Conservation (phyloP, 1,140 invertebrate species). For the Ylistrum balloti region DNA sequence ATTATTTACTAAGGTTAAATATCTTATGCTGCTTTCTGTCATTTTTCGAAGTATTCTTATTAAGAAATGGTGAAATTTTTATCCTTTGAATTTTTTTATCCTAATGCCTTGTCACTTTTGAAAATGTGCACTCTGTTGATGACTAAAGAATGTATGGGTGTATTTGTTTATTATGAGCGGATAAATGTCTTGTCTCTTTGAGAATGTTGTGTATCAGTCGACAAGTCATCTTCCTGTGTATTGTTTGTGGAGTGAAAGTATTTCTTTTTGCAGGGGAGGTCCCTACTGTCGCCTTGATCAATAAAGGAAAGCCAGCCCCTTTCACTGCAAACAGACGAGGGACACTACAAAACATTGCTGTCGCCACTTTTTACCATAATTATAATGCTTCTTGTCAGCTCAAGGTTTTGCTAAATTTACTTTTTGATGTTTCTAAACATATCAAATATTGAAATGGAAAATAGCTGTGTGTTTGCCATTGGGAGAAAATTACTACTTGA, state of each 20-base stretch:
- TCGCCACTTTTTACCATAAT: conserved; percentile 33
- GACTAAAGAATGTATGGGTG: not conserved
- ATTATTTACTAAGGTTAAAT: not conserved
- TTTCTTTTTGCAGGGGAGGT: not conserved
- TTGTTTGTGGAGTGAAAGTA: not conserved
- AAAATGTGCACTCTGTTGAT: not conserved
- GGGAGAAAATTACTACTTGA: conserved; percentile 12
- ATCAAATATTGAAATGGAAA: conserved; percentile 39
- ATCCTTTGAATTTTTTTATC: not conserved
- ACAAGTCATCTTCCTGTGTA: conserved; percentile 27
- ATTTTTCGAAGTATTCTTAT: not conserved
- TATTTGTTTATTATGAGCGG: not conserved
- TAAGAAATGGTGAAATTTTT: not conserved
- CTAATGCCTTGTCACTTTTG: conserved; percentile 1
- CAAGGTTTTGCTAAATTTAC: not conserved
- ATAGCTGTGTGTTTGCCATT: not conserved
- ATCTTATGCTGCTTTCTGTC: not conserved
- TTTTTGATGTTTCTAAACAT: conserved; percentile 22
- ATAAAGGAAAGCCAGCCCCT: not conserved
- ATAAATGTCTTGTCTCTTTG: not conserved
- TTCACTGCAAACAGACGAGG: not conserved
- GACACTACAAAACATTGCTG: not conserved
- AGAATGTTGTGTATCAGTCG: conserved; percentile 10
- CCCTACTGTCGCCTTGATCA: conserved; percentile 6
- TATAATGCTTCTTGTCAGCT: conserved; percentile 38